phyloP scores from a whole-genome alignment of 2,113 vertebrate species.

The Machaerirhynchus nigripectus region DNA sequence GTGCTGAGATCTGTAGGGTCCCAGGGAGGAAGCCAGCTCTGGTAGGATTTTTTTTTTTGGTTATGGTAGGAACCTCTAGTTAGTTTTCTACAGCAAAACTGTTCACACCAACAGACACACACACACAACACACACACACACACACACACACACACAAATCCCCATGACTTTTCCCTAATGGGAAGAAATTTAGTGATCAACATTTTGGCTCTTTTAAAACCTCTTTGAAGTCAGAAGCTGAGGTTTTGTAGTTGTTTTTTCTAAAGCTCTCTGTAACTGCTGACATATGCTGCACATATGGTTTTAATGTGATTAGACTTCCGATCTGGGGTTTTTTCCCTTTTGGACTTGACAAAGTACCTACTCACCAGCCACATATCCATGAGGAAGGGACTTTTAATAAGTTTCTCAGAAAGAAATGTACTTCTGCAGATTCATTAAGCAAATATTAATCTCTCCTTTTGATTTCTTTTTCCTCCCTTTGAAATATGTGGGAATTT shows the following conservation, averaged over 20 bases:
- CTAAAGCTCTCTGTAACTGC: constrained; percentile 15
- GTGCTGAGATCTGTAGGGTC: neutral
- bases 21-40: neutral
- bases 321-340: neutral
- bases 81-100: neutral
- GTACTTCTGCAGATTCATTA: neutral
- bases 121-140: neutral
- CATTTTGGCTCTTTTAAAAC: neutral
- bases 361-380: neutral
- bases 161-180: neutral
- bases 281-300: constrained; percentile 56
- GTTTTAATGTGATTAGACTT: constrained; percentile 48
- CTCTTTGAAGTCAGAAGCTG: neutral
- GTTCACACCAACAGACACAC: neutral
- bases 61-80: neutral
- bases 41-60: neutral
- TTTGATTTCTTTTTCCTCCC: neutral
- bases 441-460: neutral
- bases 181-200: neutral
- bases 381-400: neutral
- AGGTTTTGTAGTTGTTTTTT: constrained; percentile 38
- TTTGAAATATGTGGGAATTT: constrained; percentile 41
- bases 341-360: constrained; percentile 4
- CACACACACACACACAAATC: neutral
- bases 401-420: constrained; percentile 1